A percentile compares a stretch with the other conserved stretches of the same genome.
These are phyloP conservation scores for Parambassis ranga DNA, from an alignment of 2,797 vertebrate species.

Conservation along the genomic window DNA sequence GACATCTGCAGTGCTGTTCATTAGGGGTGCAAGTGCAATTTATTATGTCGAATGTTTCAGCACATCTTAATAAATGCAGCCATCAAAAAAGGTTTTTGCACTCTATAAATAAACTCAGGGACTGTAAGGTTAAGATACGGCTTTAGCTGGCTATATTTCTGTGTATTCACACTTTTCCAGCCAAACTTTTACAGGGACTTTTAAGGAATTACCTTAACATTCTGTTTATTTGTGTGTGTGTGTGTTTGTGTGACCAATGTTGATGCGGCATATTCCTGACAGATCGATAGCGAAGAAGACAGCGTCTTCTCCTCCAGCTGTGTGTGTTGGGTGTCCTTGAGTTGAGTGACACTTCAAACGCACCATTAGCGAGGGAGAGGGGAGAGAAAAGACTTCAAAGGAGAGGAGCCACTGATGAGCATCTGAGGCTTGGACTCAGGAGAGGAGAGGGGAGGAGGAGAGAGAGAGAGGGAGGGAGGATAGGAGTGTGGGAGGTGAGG, in stretches of 20 bases:
- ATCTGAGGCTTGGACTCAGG: conserved; percentile 60
- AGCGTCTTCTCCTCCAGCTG: conserved; percentile 43
- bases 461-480: conserved; percentile 6
- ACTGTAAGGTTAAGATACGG: too few relatives aligned
- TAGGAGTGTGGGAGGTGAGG: conserved; percentile 16
- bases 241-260: background rate
- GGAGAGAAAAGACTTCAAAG: conserved; percentile 72
- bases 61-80: background rate
- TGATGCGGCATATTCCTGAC: conserved; percentile 6
- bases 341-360: conserved; percentile 81
- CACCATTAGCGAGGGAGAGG: conserved; percentile 70
- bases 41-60: too few relatives aligned
- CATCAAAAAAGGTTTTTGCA: too few relatives aligned
- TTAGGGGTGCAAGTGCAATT: background rate
- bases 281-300: conserved; percentile 27
- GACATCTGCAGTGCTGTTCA: background rate
- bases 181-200: too few relatives aligned
- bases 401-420: conserved; percentile 61
- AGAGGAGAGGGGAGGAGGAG: conserved; percentile 20
- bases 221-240: background rate
- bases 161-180: too few relatives aligned
- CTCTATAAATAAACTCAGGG: too few relatives aligned
- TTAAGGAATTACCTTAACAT: background rate
- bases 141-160: too few relatives aligned
- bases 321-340: conserved; percentile 75